Evolutionary conservation across 1,140 invertebrate genomes (phyloP), one percentile per base, ranked within the genome.

Genomic region (Varroa destructor): DNA sequence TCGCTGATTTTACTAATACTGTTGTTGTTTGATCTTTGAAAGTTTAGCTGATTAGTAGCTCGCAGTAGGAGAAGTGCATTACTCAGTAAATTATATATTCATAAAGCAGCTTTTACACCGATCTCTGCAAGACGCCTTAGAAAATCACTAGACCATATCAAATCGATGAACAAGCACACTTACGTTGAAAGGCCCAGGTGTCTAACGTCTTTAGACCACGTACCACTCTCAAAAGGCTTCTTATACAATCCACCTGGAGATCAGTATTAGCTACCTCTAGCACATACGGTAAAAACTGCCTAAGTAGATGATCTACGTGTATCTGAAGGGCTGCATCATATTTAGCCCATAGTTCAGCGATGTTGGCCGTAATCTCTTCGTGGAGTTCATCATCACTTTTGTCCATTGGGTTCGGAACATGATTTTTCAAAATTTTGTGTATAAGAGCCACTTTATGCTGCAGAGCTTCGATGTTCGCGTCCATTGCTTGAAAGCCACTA

Each of bases 391-490:
- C 61, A 46, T 67, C 61, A 67, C 61, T 67, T 67, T 67, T 67
- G 46, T 67, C 61, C 61, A 67, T 67, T 14, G 61, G 61, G 61
- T 67, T 67, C 5, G 61, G 61, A 40, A 67, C 61, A 67, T 67
- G 61, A 46, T 67, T 67, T 40, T 67, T 67, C 40, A 67, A 37
- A 67, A 67, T 40, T 40, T 67, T 67, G 8, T 46, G 40, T 36
- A 67, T 67, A 46, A 67, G 61, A 36, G 61, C 61, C 61, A 67
- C 61, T 67, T 67, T 67, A 67, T 67, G 61, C 8, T 67, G 61
- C 12, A 67, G 61, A 46, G 61, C 61, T 37, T 67, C 61, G 37
- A 67, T 67, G 40, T 67, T 37, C 2, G 61, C 37, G 61, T 67
- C 61, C 46, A 51, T 51, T 8, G 46, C 8, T 51, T 51, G 46